A percentile compares a stretch with the other conserved stretches of the same genome.
Evolutionary conservation across 2,113 vertebrate genomes (phyloP).

Genomic region (Engraulis encrasicolus): DNA sequence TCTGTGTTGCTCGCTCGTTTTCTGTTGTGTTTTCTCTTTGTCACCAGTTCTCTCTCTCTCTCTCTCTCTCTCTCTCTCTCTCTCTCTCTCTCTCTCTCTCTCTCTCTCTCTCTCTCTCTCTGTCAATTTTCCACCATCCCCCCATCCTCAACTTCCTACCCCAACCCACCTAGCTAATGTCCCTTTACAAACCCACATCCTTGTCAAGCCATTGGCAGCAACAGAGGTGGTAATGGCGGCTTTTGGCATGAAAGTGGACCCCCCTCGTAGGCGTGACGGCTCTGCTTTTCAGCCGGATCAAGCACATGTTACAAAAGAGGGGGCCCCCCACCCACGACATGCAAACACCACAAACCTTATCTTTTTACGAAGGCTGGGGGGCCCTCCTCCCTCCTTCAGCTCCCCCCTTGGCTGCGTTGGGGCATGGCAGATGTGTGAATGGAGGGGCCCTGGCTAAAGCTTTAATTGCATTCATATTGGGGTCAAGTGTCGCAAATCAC

Average conservation of each 20-base stretch:
- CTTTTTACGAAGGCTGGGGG: neutral
- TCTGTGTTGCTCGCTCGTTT: too few species aligned
- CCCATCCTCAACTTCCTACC: neutral
- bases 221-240: neutral
- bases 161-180: constrained; percentile 2
- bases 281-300: constrained; percentile 28
- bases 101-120: neutral
- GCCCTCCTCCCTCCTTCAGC: too few species aligned
- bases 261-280: neutral
- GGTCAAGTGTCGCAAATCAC: constrained; percentile 27
- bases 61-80: neutral
- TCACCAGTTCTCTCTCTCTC: neutral
- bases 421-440: constrained; percentile 6
- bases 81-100: neutral
- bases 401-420: neutral
- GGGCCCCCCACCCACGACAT: neutral
- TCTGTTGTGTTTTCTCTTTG: neutral
- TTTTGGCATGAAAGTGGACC: constrained; percentile 22
- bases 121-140: too few species aligned
- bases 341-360: neutral
- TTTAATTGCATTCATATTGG: constrained; percentile 30
- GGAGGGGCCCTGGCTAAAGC: neutral
- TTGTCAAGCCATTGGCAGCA: neutral
- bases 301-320: constrained; percentile 28
- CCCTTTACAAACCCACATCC: neutral